Evolutionary conservation across 1,140 invertebrate genomes (phyloP).

Genomic region (Coenobita brevimanus): DNA sequence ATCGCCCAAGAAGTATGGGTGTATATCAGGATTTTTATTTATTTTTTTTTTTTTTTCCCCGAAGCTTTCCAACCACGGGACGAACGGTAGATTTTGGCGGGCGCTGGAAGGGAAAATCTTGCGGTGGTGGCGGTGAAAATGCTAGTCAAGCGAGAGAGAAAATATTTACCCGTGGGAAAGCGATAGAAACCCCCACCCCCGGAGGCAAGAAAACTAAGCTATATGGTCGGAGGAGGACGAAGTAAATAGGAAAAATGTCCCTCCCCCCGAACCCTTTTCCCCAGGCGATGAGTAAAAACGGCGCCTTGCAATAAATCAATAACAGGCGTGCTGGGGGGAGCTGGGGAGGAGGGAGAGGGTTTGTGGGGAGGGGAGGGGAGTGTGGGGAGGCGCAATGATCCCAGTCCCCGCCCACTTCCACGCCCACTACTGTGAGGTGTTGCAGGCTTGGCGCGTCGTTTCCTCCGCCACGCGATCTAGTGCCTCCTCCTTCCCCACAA

Average conservation of each 20-base stretch:
- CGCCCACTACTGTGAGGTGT: too few relatives aligned
- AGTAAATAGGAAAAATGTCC: constrained; percentile 58
- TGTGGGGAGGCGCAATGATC: not conserved
- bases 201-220: constrained; percentile 28
- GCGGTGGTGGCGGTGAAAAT: too few relatives aligned
- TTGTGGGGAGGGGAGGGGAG: not conserved
- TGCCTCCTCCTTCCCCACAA: too few relatives aligned
- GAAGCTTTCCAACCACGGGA: too few relatives aligned
- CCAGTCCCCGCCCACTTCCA: constrained; percentile 53
- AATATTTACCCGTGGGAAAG: too few relatives aligned
- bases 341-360: not conserved
- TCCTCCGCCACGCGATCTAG: too few relatives aligned
- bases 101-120: too few relatives aligned
- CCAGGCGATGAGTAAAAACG: constrained; percentile 53
- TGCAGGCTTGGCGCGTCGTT: not conserved
- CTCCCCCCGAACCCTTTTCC: constrained; percentile 30
- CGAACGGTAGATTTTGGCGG: too few relatives aligned
- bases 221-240: constrained; percentile 46
- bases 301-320: constrained; percentile 65
- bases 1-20: too few relatives aligned
- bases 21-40: too few relatives aligned
- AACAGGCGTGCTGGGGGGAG: constrained; percentile 19
- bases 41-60: too few relatives aligned
- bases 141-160: too few relatives aligned
- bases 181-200: not conserved